These are phyloP conservation scores for Parnassius apollo DNA, from an alignment of 2,888 invertebrate species.

Conservation along the genomic window DNA sequence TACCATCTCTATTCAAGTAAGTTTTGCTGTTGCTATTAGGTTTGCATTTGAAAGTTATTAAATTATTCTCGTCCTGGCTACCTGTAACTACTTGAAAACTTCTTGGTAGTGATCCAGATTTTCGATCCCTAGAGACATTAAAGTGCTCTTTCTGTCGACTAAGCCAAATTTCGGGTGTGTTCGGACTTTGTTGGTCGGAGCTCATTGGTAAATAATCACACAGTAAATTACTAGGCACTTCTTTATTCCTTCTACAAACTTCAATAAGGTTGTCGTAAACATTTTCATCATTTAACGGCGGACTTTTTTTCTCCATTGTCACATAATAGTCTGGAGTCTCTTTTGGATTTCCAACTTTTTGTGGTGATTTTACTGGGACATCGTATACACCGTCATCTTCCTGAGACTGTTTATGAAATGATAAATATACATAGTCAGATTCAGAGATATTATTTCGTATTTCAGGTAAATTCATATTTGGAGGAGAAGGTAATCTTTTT, in stretches of 20 bases:
- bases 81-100: slow-evolving; percentile 86
- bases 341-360: slow-evolving; percentile 45
- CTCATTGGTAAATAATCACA: slow-evolving; percentile 71
- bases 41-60: slow-evolving; percentile 68
- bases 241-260: slow-evolving; percentile 64
- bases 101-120: slow-evolving; percentile 89
- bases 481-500: slow-evolving; percentile 62
- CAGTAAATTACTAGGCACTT: slow-evolving; percentile 47
- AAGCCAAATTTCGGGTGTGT: slow-evolving; percentile 85
- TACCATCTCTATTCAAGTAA: slow-evolving; percentile 82
- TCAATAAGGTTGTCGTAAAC: slow-evolving; percentile 68
- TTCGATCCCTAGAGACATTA: slow-evolving; percentile 83
- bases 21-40: slow-evolving; percentile 70
- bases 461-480: slow-evolving; percentile 42
- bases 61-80: slow-evolving; percentile 70
- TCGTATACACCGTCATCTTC: slow-evolving; percentile 65
- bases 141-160: slow-evolving; percentile 86
- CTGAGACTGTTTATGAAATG: slow-evolving; percentile 65
- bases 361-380: slow-evolving; percentile 63
- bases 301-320: slow-evolving; percentile 57
- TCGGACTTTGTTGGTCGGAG: slow-evolving; percentile 77
- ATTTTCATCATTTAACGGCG: slow-evolving; percentile 51
- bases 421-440: slow-evolving; percentile 76
- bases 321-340: slow-evolving; percentile 60
- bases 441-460: slow-evolving; percentile 55